A percentile compares a stretch with the other conserved stretches of the same genome.
phyloP scores from a whole-genome alignment of 2,888 invertebrate species.

The Pantelozetes paolii region DNA sequence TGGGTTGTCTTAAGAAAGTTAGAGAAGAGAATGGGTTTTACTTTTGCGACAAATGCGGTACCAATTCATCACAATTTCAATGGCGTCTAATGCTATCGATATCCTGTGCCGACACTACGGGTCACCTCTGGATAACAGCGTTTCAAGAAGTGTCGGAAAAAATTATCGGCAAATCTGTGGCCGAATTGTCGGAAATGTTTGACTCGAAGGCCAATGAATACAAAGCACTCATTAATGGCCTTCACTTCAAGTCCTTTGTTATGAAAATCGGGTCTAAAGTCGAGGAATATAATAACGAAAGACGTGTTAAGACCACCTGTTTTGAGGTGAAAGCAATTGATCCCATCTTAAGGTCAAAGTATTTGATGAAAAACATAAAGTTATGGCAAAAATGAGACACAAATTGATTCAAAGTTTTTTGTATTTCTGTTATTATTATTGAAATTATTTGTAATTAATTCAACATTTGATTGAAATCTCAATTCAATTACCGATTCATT shows the following conservation, averaged over 20 bases:
- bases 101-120: conserved; percentile 79
- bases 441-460: too few species aligned
- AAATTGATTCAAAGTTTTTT: not conserved
- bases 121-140: conserved; percentile 81
- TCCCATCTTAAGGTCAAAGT: not conserved
- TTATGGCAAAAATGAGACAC: not conserved
- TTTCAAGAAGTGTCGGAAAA: conserved; percentile 75
- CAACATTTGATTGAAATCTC: too few species aligned
- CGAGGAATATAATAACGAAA: conserved; percentile 88
- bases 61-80: conserved; percentile 76
- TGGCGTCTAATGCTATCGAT: conserved; percentile 76
- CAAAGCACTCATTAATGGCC: conserved; percentile 65
- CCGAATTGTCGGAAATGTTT: conserved; percentile 68
- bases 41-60: conserved; percentile 90
- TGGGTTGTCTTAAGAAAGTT: conserved; percentile 85
- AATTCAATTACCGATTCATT: too few species aligned
- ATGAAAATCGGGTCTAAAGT: conserved; percentile 81
- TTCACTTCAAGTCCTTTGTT: conserved; percentile 72
- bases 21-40: conserved; percentile 77
- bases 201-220: conserved; percentile 62
- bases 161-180: conserved; percentile 62
- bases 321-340: not conserved
- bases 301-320: conserved; percentile 70
- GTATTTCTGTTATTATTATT: too few species aligned
- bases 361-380: not conserved